Evolutionary conservation across 2,888 invertebrate species (phyloP), one percentile per base, ranked within the genome.

Genomic region (Molorchus minor): DNA sequence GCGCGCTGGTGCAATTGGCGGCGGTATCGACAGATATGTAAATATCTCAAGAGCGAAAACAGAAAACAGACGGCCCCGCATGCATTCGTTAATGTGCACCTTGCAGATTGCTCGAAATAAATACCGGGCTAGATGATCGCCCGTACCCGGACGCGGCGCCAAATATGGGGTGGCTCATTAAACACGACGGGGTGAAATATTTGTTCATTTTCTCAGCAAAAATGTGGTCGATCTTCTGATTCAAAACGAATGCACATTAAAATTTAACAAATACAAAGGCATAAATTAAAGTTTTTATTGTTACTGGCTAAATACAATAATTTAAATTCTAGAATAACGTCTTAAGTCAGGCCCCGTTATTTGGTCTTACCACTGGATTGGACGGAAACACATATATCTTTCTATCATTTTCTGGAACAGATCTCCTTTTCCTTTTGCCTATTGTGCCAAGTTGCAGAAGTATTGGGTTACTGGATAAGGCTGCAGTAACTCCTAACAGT

Each of bases 381-480:
- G 16, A 8, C 1, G 49, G 49, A 12, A 36, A 49, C 10, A 19
- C 46, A 16, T 33, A n/a, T n/a, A n/a, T n/a, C n/a, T n/a, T 13
- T 12, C 13, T 19, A 13, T 41, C 2, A 3, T 19, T 12, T 33
- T 30, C 12, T 8, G 44, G 7, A 2, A 44, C 12, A 7, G 64
- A 64, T 56, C 88, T 82, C 73, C 85, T 84, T 68, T 80, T 84
- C 57, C 84, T 77, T 12, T 90, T 90, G 12, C 88, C 85, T 5
- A 92, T 83, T 0, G 91, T 88, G 19, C 92, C 92, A 38, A 93
- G 83, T 77, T 92, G 92, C 30, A 93, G 79, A 10, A 93, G 84
- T 49, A 92, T 84, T 2, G 93, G 93, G 80, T 92, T 92, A 52
- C 91, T 89, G 57, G 92, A 81, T 12, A 92, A 88, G 16, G 92